Base-by-base conservation (phyloP, 1,140 invertebrate genomes). In the Steinernema khuongi region DNA sequence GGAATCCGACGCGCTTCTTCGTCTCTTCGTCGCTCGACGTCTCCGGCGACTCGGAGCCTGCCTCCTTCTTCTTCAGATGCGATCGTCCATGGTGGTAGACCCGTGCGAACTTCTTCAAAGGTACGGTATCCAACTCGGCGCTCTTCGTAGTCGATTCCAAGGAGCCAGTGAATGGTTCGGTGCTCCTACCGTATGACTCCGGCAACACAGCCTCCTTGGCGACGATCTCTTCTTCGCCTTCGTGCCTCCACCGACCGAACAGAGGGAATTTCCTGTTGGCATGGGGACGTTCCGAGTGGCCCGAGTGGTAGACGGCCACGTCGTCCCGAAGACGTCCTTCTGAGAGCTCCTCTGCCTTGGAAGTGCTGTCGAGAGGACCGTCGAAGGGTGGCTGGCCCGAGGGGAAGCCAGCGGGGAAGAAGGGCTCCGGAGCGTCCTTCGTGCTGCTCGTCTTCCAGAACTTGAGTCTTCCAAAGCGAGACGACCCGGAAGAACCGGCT, bases 31-130 rank as follows among this genome's bases (percentile, higher is more conserved):
- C 50, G 22, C 50, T 60, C 50, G 50, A 41, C 36, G 36, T n/a
- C 7, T 41, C 36, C 36, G 36, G n/a, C 7, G 36, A 60, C 50
- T 60, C 50, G 50, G 50, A 60, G 26, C 4, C 50, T 60, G 4
- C 7, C 50, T 14, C 4, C 76, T 72, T 76, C 19, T 26, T 73
- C 41, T 71, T 78, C 68, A 73, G 85, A 26, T 60, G 22, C 7
- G 60, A 41, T 11, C 19, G 1, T 22, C 70, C 73, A 7, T 31
- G 60, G 32, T 75, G 44, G 33, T 76, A 74, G 19, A 67, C 41
- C 29, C 1, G 41, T 33, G 73, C 71, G n/a, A 44, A 68, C 29
- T 50, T 32, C 30, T 0, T 26, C 11, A 74, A n/a, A 1, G 68
- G 36, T n/a, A 4, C 26, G 7, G 50, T 31, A 7, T 71, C 73